These are phyloP conservation scores for Drosophila quinaria DNA, from an alignment of 2,888 invertebrate genomes.

Conservation along the genomic window DNA sequence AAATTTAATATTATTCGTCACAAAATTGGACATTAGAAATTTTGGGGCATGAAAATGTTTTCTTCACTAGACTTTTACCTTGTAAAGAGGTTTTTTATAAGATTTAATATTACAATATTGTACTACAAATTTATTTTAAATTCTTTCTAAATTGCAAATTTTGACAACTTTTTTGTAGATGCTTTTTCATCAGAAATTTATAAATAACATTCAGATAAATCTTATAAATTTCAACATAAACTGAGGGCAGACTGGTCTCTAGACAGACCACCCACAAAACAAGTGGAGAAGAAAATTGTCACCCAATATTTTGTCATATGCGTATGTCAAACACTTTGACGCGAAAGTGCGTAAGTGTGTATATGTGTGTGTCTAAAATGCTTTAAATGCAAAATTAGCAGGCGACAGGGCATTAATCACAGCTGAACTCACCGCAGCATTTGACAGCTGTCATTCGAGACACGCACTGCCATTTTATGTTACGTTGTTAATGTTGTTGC, in stretches of 20 bases:
- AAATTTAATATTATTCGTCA: too few species aligned
- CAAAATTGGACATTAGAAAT: too few species aligned
- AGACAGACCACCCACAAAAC: slow-evolving; percentile 34
- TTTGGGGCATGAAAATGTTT: too few species aligned
- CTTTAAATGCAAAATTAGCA: slow-evolving; percentile 64
- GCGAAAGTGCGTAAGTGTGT: slow-evolving; percentile 28
- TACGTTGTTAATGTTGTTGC: slow-evolving; percentile 35
- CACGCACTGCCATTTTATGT: slow-evolving; percentile 62
- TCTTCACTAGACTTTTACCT: too few species aligned
- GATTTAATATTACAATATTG: too few species aligned
- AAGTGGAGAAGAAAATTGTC: slow-evolving; percentile 33
- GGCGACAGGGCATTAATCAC: slow-evolving; percentile 58
- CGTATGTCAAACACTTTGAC: slow-evolving; percentile 29
- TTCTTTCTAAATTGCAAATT: background rate
- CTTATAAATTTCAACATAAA: slow-evolving; percentile 30
- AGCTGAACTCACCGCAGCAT: slow-evolving; percentile 53
- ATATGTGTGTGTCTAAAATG: slow-evolving; percentile 29
- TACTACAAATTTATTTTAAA: too few species aligned
- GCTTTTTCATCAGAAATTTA: slow-evolving; percentile 8
- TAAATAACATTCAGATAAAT: slow-evolving; percentile 25
- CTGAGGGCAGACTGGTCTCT: slow-evolving; percentile 30
- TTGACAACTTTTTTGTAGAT: background rate
- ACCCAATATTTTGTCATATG: slow-evolving; percentile 45
- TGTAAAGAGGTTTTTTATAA: too few species aligned
- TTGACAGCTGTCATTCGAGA: slow-evolving; percentile 75